These are phyloP conservation scores for Telenomus remus DNA, from an alignment of 1,140 invertebrate species.

Conservation along the genomic window DNA sequence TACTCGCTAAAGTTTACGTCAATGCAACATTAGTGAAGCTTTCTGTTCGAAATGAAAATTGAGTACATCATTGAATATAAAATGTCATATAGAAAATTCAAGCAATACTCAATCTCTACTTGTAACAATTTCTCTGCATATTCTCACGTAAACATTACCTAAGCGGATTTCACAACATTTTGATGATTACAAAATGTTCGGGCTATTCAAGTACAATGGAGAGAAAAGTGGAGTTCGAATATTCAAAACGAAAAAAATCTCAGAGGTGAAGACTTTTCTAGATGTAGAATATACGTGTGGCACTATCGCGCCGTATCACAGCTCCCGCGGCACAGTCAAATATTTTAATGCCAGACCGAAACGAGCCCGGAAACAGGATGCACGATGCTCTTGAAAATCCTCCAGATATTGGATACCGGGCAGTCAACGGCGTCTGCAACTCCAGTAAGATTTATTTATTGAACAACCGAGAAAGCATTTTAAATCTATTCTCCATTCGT, in stretches of 20 bases:
- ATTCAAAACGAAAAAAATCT: slow-evolving; percentile 37
- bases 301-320: slow-evolving; percentile 40
- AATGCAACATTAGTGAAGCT: too few species aligned
- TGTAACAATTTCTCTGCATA: too few species aligned
- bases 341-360: slow-evolving; percentile 64
- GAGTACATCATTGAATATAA: too few species aligned
- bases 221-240: slow-evolving; percentile 23
- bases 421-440: slow-evolving; percentile 49
- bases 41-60: too few species aligned
- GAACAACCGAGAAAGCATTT: slow-evolving; percentile 51
- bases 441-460: slow-evolving; percentile 54
- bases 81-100: too few species aligned
- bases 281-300: slow-evolving; percentile 51
- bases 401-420: slow-evolving; percentile 59
- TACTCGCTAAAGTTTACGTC: too few species aligned
- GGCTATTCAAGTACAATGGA: not conserved
- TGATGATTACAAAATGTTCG: too few species aligned
- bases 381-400: slow-evolving; percentile 59
- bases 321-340: slow-evolving; percentile 55
- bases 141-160: too few species aligned
- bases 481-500: slow-evolving; percentile 46
- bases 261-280: slow-evolving; percentile 50
- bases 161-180: too few species aligned
- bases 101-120: too few species aligned
- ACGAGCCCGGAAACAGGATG: slow-evolving; percentile 59